Evolutionary conservation across 2,797 vertebrate genomes (phyloP).

Genomic region (Myotis planiceps): DNA sequence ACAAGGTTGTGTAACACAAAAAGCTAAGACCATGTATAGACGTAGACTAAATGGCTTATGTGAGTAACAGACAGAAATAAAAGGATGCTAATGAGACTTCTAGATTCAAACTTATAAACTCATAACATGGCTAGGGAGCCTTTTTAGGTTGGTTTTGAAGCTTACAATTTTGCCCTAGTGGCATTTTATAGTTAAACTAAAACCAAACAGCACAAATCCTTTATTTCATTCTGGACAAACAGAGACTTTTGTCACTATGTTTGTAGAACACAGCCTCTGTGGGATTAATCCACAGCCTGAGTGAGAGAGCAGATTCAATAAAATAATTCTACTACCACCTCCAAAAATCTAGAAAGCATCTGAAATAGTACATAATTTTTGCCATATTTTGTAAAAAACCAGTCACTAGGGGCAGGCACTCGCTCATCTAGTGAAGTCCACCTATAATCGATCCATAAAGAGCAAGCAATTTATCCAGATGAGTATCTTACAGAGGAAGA

Average conservation of each 20-base stretch:
- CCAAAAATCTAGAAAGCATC: background rate
- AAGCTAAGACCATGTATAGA: background rate
- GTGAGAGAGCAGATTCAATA: background rate
- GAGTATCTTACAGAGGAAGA: background rate
- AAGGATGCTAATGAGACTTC: background rate
- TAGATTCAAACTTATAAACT: conserved; percentile 12
- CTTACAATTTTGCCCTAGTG: background rate
- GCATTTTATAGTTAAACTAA: background rate
- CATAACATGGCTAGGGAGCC: background rate
- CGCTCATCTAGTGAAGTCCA: background rate
- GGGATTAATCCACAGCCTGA: background rate
- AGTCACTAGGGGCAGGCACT: background rate
- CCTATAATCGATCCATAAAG: background rate
- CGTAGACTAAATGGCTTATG: background rate
- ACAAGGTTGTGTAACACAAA: conserved; percentile 9
- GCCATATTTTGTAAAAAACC: background rate
- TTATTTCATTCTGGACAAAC: conserved; percentile 6
- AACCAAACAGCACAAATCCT: background rate
- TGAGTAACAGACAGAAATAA: background rate
- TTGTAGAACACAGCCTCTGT: background rate
- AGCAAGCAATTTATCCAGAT: conserved; percentile 9
- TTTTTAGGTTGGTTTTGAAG: background rate
- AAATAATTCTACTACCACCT: conserved; percentile 13
- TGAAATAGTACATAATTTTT: background rate
- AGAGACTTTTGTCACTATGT: background rate